Evolutionary conservation across 2,888 invertebrate genomes (phyloP).

Genomic region (Agriopis marginaria): DNA sequence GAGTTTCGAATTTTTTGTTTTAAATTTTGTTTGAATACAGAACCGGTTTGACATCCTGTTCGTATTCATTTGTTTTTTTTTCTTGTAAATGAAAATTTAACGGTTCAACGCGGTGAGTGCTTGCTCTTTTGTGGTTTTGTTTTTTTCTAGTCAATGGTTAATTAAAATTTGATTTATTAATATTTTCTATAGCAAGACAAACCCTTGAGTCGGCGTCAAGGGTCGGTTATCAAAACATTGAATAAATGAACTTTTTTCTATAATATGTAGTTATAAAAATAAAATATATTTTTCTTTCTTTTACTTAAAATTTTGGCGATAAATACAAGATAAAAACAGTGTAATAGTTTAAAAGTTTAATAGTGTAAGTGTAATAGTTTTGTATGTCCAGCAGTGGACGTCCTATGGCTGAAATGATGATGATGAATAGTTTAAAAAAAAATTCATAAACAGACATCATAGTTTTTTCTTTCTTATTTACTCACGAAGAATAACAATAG

Average conservation of each 20-base stretch:
- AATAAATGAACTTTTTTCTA: constrained; percentile 5
- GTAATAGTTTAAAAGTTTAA: too few relatives aligned
- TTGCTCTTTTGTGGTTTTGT: constrained; percentile 79
- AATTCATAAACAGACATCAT: too few relatives aligned
- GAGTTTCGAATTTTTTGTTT: constrained; percentile 70
- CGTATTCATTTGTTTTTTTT: constrained; percentile 78
- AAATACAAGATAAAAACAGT: too few relatives aligned
- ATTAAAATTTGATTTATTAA: constrained; percentile 85
- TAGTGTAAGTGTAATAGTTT: too few relatives aligned
- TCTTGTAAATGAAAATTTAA: constrained; percentile 78
- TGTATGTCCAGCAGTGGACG: too few relatives aligned
- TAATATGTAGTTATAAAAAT: not conserved
- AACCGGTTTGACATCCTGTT: constrained; percentile 81
- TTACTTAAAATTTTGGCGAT: too few relatives aligned
- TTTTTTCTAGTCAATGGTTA: constrained; percentile 75
- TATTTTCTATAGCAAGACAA: constrained; percentile 55
- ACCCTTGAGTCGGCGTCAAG: constrained; percentile 59
- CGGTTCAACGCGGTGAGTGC: constrained; percentile 74
- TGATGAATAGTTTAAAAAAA: too few relatives aligned
- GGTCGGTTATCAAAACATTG: constrained; percentile 65
- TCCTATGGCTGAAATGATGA: too few relatives aligned
- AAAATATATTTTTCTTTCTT: too few relatives aligned
- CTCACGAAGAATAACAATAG: too few relatives aligned
- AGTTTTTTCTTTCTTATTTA: too few relatives aligned
- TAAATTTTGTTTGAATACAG: constrained; percentile 73